These are phyloP conservation scores for Alfaro cultratus DNA, from an alignment of 2,797 vertebrate genomes.

Conservation along the genomic window DNA sequence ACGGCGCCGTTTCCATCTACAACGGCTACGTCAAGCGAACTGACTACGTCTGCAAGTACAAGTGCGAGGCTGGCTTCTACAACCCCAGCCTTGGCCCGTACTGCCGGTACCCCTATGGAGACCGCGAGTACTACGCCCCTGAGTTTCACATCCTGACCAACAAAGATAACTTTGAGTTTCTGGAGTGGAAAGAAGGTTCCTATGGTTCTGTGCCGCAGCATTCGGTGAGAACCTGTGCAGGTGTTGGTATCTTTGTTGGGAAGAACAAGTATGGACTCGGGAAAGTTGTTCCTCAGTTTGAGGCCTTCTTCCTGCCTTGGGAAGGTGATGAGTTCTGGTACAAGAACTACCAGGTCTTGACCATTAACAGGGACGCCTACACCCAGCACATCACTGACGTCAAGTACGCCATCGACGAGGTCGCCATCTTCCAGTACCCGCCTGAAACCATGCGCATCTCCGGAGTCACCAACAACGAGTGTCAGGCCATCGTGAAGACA, in stretches of 20 bases:
- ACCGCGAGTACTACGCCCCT: slow-evolving; percentile 70
- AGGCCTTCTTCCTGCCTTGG: slow-evolving; percentile 83
- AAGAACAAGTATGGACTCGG: slow-evolving; percentile 84
- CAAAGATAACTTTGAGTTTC: slow-evolving; percentile 80
- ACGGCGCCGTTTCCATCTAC: slow-evolving; percentile 75
- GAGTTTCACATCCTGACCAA: slow-evolving; percentile 79
- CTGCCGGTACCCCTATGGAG: slow-evolving; percentile 79
- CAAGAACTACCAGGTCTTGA: slow-evolving; percentile 77
- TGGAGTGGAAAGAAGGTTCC: slow-evolving; percentile 79
- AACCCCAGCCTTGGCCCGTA: slow-evolving; percentile 43
- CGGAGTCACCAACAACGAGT: slow-evolving; percentile 79
- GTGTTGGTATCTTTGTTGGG: slow-evolving; percentile 73
- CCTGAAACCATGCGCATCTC: slow-evolving; percentile 81
- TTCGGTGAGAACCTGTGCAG: slow-evolving; percentile 71
- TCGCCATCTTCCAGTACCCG: slow-evolving; percentile 76
- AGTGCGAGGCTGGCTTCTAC: slow-evolving; percentile 13
- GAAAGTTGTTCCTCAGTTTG: slow-evolving; percentile 76
- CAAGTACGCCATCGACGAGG: slow-evolving; percentile 73
- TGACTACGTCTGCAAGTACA: slow-evolving; percentile 75
- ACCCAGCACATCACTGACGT: slow-evolving; percentile 76
- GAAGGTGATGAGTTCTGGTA: slow-evolving; percentile 83
- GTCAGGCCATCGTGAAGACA: slow-evolving; percentile 70
- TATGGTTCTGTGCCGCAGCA: slow-evolving; percentile 73
- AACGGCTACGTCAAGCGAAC: slow-evolving; percentile 75
- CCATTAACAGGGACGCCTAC: slow-evolving; percentile 78